Percentiles rank a stretch among this genome's conserved stretches.
Conservation (phyloP, 2,113 vertebrate species). For the Chrysochloris asiatica region DNA sequence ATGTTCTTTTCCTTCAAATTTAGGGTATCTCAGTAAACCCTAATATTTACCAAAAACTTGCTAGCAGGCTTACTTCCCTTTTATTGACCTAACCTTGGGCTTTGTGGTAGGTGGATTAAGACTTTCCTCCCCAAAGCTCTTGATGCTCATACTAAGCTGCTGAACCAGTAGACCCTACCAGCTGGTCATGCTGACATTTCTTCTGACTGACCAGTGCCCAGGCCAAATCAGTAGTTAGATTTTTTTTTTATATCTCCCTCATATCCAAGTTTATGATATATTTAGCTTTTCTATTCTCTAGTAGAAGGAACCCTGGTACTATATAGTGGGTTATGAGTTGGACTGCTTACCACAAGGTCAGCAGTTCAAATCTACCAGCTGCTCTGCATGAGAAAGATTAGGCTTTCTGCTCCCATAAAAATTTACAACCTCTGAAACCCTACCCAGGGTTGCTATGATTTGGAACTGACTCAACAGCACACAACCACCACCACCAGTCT, state of each 20-base stretch:
- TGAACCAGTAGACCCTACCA: neutral
- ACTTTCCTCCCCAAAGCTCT: neutral
- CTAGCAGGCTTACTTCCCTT: constrained; percentile 1
- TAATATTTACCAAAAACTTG: neutral
- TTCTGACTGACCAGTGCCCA: constrained; percentile 39
- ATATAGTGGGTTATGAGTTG: too few species aligned
- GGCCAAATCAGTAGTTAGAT: constrained; percentile 20
- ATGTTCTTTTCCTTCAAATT: neutral
- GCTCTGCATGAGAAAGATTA: too few species aligned
- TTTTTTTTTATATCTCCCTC: neutral
- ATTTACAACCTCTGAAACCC: too few species aligned
- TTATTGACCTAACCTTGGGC: neutral
- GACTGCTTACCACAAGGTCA: too few species aligned
- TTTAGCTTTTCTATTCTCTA: constrained; percentile 41
- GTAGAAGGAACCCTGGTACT: too few species aligned
- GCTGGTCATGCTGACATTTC: constrained; percentile 12
- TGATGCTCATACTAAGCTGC: too few species aligned
- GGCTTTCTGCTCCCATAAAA: too few species aligned
- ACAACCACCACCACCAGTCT: too few species aligned
- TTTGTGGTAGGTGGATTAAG: neutral
- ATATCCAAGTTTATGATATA: constrained; percentile 46
- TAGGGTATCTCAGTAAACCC: constrained; percentile 21
- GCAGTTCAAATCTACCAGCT: too few species aligned
- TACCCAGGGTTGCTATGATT: too few species aligned
- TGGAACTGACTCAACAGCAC: too few species aligned